Evolutionary conservation across 2,113 vertebrate genomes (phyloP).

Genomic region (Ahaetulla prasina): DNA sequence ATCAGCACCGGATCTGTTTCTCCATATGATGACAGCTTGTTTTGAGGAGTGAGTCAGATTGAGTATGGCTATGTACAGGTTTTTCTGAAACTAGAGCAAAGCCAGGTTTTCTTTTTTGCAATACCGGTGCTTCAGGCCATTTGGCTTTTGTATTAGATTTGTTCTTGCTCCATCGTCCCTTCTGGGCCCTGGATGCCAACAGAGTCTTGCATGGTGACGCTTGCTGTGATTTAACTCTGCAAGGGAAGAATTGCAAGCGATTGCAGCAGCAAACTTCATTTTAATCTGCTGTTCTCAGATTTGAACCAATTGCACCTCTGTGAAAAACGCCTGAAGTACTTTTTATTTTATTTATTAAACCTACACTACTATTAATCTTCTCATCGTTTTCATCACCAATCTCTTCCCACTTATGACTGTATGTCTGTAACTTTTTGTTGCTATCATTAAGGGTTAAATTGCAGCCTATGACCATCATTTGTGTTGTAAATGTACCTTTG

Average conservation of each 20-base stretch:
- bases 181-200: neutral
- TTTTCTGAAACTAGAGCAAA: neutral
- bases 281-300: neutral
- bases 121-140: neutral
- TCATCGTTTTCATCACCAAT: too few relatives aligned
- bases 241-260: neutral
- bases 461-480: too few relatives aligned
- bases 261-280: neutral
- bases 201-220: neutral
- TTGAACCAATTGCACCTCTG: neutral
- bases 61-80: neutral
- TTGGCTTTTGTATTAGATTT: neutral
- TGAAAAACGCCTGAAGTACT: neutral
- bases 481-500: too few relatives aligned
- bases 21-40: neutral
- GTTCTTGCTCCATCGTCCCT: neutral
- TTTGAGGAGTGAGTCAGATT: neutral
- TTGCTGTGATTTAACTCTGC: neutral
- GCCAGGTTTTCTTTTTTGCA: neutral
- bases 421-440: too few relatives aligned
- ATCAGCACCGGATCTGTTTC: neutral
- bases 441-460: too few relatives aligned
- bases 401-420: too few relatives aligned
- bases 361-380: too few relatives aligned
- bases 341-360: too few relatives aligned